Conservation (phyloP, 1,140 invertebrate species). For the Trialeurodes vaporariorum region DNA sequence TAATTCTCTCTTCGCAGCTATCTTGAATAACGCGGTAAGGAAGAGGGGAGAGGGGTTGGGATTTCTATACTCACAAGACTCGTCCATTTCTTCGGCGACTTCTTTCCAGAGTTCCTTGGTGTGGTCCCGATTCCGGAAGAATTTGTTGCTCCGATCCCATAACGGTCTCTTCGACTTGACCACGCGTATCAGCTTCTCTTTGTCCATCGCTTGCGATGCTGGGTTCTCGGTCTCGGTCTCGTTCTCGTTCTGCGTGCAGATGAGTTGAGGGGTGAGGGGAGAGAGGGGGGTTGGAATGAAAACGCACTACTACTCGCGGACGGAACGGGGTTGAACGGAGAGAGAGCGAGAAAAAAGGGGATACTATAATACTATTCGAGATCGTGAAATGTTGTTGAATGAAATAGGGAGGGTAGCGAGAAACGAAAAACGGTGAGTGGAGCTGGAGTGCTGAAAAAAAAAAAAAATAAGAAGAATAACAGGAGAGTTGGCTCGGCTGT, state of each 20-base stretch:
- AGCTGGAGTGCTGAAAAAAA: not conserved
- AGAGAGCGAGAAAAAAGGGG: too few relatives aligned
- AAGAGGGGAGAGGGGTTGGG: not conserved
- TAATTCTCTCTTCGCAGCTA: too few relatives aligned
- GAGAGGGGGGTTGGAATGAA: not conserved
- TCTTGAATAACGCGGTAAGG: too few relatives aligned
- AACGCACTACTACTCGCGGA: too few relatives aligned
- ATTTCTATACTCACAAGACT: not conserved
- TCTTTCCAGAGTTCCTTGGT: not conserved
- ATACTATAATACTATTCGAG: too few relatives aligned
- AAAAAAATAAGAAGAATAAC: too few relatives aligned
- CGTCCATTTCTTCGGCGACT: not conserved
- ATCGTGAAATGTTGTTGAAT: too few relatives aligned
- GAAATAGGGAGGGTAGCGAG: not conserved
- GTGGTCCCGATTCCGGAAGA: not conserved
- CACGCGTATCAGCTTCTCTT: not conserved
- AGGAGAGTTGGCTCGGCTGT: too few relatives aligned
- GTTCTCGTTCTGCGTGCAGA: too few relatives aligned
- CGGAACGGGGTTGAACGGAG: too few relatives aligned
- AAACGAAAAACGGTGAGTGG: not conserved
- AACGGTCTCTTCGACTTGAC: not conserved
- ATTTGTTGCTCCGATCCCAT: not conserved
- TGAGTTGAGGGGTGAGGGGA: not conserved
- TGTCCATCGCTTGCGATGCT: not conserved
- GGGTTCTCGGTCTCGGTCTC: too few relatives aligned